Conservation (phyloP, 2,888 invertebrate genomes). For the Drosophila birchii region DNA sequence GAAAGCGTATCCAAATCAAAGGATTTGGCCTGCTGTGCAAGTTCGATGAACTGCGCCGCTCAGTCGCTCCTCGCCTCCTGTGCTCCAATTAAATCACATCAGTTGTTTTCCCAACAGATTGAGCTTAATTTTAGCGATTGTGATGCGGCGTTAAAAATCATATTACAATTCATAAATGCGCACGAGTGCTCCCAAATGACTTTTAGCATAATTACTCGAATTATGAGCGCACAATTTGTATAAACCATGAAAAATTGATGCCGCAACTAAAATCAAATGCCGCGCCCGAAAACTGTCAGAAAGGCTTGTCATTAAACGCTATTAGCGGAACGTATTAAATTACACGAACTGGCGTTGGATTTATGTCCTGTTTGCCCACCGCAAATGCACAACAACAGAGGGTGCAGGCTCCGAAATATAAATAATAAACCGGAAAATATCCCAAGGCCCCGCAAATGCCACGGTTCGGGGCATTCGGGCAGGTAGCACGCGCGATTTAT, state of each 20-base stretch:
- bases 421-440: constrained; percentile 58
- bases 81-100: constrained; percentile 35
- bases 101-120: constrained; percentile 8
- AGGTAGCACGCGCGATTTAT: constrained; percentile 48
- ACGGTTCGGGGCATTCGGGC: constrained; percentile 27
- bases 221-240: constrained; percentile 43
- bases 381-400: constrained; percentile 38
- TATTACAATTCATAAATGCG: constrained; percentile 24
- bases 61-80: neutral
- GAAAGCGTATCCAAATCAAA: constrained; percentile 14
- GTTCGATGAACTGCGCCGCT: constrained; percentile 20
- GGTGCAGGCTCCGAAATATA: constrained; percentile 53
- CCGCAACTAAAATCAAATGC: constrained; percentile 45
- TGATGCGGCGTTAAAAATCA: constrained; percentile 29
- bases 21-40: constrained; percentile 23
- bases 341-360: constrained; percentile 52
- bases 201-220: constrained; percentile 52
- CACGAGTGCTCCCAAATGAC: constrained; percentile 30
- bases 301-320: constrained; percentile 59
- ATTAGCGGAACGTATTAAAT: constrained; percentile 72
- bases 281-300: constrained; percentile 49
- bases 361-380: constrained; percentile 56
- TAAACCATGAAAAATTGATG: constrained; percentile 57
- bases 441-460: constrained; percentile 3
- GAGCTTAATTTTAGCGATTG: constrained; percentile 24